A percentile compares a stretch with the other conserved stretches of the same genome.
These are phyloP conservation scores for Drosophila novamexicana DNA, from an alignment of 1,140 invertebrate species.

Conservation along the genomic window DNA sequence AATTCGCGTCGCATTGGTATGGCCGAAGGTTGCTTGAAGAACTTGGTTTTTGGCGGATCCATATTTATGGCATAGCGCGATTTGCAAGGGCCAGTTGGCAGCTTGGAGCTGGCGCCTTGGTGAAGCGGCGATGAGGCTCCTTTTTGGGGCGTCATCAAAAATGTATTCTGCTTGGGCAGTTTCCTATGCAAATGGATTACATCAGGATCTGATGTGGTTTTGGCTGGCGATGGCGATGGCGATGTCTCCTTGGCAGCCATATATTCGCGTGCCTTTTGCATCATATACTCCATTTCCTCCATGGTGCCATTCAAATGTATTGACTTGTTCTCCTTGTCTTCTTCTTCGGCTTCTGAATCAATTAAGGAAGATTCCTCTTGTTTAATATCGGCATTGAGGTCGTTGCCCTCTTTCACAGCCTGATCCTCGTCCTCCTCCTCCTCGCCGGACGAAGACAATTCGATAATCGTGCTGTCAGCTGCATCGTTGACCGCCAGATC, in stretches of 20 bases:
- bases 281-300: conserved; percentile 84
- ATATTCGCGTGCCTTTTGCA: conserved; percentile 79
- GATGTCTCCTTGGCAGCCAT: conserved; percentile 35
- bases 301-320: conserved; percentile 84
- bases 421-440: conserved; percentile 40
- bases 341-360: conserved; percentile 12
- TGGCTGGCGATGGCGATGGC: not conserved
- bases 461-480: conserved; percentile 56
- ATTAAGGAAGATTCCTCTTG: conserved; percentile 22
- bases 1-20: conserved; percentile 49
- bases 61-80: conserved; percentile 45
- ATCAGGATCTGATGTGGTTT: not conserved
- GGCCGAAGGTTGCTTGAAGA: conserved; percentile 54
- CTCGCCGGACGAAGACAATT: conserved; percentile 55
- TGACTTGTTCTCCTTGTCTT: conserved; percentile 62
- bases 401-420: conserved; percentile 7
- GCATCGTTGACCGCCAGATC: conserved; percentile 39
- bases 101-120: not conserved
- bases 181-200: conserved; percentile 2
- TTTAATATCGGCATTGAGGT: not conserved
- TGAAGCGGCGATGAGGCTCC: not conserved
- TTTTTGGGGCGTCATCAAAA: conserved; percentile 50
- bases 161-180: conserved; percentile 59
- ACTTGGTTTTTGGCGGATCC: conserved; percentile 40
- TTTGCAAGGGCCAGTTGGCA: not conserved